phyloP scores from a whole-genome alignment of 2,797 vertebrate species.

The Paedocypris micromegethes region DNA sequence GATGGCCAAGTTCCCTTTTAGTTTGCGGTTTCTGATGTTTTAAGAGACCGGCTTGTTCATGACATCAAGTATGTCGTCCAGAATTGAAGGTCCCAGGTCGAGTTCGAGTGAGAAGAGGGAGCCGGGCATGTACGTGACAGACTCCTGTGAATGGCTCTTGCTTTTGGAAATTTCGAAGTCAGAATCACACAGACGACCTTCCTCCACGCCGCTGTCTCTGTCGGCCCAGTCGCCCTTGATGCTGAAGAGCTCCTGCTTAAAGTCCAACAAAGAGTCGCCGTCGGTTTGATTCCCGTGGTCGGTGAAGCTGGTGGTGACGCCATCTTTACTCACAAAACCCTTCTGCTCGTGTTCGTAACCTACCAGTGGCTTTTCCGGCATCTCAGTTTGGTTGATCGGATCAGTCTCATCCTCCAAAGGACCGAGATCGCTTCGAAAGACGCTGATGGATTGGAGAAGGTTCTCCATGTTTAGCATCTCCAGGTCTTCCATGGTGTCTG shows the following conservation, averaged over 20 bases:
- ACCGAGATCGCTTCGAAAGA: constrained; percentile 76
- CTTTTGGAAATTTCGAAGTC: constrained; percentile 77
- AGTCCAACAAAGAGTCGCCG: constrained; percentile 55
- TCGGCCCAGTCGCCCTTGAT: constrained; percentile 81
- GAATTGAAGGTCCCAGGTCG: constrained; percentile 93
- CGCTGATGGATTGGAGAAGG: constrained; percentile 81
- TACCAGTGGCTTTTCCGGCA: constrained; percentile 65
- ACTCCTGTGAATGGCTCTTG: constrained; percentile 80
- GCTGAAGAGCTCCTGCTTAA: constrained; percentile 79
- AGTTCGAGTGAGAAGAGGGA: constrained; percentile 92
- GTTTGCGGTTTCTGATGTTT: constrained; percentile 47
- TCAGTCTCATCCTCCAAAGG: constrained; percentile 59
- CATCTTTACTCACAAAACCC: constrained; percentile 54
- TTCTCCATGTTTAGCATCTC: constrained; percentile 77
- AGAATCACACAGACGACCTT: constrained; percentile 70
- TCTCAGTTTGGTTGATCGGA: constrained; percentile 76
- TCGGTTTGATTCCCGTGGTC: constrained; percentile 54
- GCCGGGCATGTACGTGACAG: constrained; percentile 80
- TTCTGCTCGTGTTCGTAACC: constrained; percentile 25
- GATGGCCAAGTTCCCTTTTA: constrained; percentile 56
- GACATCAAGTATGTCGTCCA: constrained; percentile 96
- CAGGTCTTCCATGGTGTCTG: constrained; percentile 72
- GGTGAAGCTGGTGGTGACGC: constrained; percentile 60
- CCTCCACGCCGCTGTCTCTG: constrained; percentile 81
- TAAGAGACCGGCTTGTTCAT: constrained; percentile 84